phyloP scores from a whole-genome alignment of 2,113 vertebrate genomes.

The Peromyscus californicus region DNA sequence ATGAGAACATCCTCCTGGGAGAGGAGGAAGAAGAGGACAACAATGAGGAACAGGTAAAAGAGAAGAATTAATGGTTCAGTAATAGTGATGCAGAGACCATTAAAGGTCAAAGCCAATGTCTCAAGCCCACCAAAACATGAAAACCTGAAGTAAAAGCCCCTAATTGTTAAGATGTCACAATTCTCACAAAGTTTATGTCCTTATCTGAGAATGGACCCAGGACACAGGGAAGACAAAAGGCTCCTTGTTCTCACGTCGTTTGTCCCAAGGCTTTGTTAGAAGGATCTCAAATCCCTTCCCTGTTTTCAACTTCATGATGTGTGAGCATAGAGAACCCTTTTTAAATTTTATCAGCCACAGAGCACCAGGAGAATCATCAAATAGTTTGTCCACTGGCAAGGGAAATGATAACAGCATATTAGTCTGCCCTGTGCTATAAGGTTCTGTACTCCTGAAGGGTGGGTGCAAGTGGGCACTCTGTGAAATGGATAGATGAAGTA shows the following conservation, averaged over 20 bases:
- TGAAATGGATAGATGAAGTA: background rate
- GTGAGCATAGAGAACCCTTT: background rate
- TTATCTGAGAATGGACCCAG: background rate
- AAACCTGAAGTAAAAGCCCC: background rate
- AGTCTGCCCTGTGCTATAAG: background rate
- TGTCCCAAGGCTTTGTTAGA: background rate
- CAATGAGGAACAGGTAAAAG: background rate
- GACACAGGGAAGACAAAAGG: background rate
- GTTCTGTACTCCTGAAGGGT: background rate
- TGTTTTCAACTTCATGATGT: background rate
- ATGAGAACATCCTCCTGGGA: background rate
- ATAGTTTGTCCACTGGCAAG: background rate
- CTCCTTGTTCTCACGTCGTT: background rate
- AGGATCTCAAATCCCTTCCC: background rate
- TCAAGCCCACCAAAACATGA: background rate
- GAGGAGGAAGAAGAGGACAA: background rate
- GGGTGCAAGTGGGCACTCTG: background rate
- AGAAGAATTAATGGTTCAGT: background rate
- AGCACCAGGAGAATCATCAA: background rate
- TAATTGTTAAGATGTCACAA: background rate
- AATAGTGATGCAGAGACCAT: background rate
- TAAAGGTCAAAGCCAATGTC: background rate
- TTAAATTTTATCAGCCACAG: background rate
- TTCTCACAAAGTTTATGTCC: background rate
- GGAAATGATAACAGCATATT: background rate